A percentile compares a stretch with the other conserved stretches of the same genome.
phyloP scores from a whole-genome alignment of 2,113 vertebrate species.

The Strigops habroptila region DNA sequence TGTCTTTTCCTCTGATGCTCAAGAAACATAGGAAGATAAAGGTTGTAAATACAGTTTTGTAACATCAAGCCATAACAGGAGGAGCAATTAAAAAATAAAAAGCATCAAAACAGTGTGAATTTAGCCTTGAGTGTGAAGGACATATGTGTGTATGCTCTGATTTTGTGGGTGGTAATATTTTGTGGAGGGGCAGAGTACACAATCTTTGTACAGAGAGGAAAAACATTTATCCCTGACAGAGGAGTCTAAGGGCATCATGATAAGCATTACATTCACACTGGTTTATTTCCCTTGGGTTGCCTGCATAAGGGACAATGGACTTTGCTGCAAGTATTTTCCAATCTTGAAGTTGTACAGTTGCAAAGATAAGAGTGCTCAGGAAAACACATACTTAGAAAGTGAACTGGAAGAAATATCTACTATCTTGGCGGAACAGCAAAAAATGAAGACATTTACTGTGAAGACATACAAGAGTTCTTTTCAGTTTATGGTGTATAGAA shows the following conservation, averaged over 20 bases:
- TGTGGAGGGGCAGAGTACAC: background rate
- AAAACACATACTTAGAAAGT: background rate
- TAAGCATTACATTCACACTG: background rate
- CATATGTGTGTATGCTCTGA: background rate
- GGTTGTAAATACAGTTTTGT: background rate
- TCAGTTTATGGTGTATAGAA: background rate
- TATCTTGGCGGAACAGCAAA: background rate
- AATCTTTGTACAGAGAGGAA: background rate
- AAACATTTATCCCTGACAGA: background rate
- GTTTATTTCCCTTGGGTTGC: background rate
- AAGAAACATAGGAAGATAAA: background rate
- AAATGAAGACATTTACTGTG: background rate
- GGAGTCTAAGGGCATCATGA: background rate
- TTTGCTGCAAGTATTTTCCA: background rate
- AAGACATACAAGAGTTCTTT: background rate
- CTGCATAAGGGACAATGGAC: background rate
- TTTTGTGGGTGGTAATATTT: background rate
- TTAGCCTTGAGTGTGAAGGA: background rate
- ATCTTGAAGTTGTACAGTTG: background rate
- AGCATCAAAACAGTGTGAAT: background rate
- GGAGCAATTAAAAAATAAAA: background rate
- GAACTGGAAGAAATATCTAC: background rate
- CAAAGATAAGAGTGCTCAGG: background rate
- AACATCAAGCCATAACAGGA: background rate
- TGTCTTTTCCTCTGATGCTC: background rate